phyloP scores from a whole-genome alignment of 2,888 invertebrate genomes.

The Mamestra brassicae region DNA sequence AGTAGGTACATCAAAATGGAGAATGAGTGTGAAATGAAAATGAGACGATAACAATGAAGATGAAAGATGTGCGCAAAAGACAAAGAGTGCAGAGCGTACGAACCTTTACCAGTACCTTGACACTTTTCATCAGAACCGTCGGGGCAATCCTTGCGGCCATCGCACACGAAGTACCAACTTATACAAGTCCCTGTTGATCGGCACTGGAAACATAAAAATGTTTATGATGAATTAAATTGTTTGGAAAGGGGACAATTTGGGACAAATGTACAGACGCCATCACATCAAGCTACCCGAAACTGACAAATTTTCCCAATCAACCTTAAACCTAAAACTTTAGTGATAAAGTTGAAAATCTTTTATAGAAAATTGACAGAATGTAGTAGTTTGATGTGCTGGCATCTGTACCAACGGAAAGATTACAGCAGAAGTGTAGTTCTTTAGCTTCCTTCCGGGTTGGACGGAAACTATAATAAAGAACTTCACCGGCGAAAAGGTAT shows the following conservation, averaged over 20 bases:
- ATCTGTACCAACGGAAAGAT: not conserved
- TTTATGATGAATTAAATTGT: not conserved
- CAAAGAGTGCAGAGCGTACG: slow-evolving; percentile 78
- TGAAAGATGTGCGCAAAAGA: slow-evolving; percentile 63
- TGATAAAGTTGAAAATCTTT: too few relatives aligned
- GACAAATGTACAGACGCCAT: too few relatives aligned
- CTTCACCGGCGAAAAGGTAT: too few relatives aligned
- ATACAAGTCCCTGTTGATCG: slow-evolving; percentile 96
- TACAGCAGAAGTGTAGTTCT: not conserved
- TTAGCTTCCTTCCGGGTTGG: not conserved
- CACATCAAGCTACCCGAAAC: too few relatives aligned
- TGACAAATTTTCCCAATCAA: too few relatives aligned
- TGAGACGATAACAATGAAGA: slow-evolving; percentile 42
- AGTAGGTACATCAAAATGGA: slow-evolving; percentile 20
- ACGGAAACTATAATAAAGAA: not conserved
- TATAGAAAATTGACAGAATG: too few relatives aligned
- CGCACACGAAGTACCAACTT: slow-evolving; percentile 98
- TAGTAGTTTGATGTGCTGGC: not conserved
- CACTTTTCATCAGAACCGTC: slow-evolving; percentile 97
- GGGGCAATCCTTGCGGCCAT: slow-evolving; percentile 95
- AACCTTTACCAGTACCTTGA: slow-evolving; percentile 90
- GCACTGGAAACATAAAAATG: slow-evolving; percentile 91
- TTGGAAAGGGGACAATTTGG: not conserved
- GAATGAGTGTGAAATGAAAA: slow-evolving; percentile 45
- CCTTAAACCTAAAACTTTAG: too few relatives aligned